Conservation (phyloP, 1,140 invertebrate species). For the Drosophila grimshawi region DNA sequence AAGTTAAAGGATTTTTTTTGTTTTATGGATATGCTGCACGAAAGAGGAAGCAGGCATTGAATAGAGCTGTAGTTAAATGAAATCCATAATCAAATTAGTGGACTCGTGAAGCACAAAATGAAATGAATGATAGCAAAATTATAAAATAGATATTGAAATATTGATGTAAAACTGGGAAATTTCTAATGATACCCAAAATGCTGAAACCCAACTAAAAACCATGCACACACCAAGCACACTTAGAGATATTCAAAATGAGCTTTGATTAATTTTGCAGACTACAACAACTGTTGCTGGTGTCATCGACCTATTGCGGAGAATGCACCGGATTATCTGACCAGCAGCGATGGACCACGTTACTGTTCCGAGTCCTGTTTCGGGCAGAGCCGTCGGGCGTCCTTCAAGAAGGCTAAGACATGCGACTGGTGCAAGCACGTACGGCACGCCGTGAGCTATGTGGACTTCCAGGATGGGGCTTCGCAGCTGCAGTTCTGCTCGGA, state of each 20-base stretch:
- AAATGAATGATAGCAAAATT: too few relatives aligned
- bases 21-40: too few relatives aligned
- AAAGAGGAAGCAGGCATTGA: too few relatives aligned
- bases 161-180: too few relatives aligned
- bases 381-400: conserved; percentile 93
- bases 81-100: too few relatives aligned
- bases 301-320: conserved; percentile 86
- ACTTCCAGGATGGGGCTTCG: conserved; percentile 92
- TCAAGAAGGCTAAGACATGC: conserved; percentile 96
- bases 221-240: not conserved
- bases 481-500: conserved; percentile 94
- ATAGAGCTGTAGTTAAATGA: too few relatives aligned
- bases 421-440: conserved; percentile 96
- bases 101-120: too few relatives aligned
- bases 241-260: not conserved
- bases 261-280: conserved; percentile 51
- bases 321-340: conserved; percentile 86
- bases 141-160: too few relatives aligned
- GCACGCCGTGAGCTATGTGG: conserved; percentile 96
- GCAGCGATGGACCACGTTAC: conserved; percentile 87
- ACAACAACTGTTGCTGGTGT: conserved; percentile 86
- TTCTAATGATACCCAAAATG: too few relatives aligned
- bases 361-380: conserved; percentile 96
- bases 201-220: not conserved
- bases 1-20: not conserved